These are phyloP conservation scores for Panthera tigris DNA, from an alignment of 2,113 vertebrate genomes.

Conservation along the genomic window DNA sequence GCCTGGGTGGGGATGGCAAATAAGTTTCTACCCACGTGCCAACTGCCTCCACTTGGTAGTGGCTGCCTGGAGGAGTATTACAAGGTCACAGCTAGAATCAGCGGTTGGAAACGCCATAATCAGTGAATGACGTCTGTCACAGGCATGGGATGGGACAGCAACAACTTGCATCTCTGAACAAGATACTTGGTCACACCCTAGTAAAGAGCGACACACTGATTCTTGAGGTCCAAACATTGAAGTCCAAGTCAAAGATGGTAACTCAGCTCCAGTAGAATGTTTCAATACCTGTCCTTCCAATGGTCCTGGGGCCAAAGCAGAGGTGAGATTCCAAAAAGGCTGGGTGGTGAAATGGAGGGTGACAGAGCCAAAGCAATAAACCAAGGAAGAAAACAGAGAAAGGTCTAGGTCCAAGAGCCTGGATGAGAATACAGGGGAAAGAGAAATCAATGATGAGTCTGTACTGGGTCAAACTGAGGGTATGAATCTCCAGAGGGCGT, in stretches of 20 bases:
- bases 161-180: neutral
- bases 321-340: neutral
- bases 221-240: neutral
- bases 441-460: neutral
- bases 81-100: neutral
- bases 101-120: neutral
- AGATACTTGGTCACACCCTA: neutral
- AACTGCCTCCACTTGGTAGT: accelerated
- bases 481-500: neutral
- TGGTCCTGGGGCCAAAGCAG: neutral
- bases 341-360: neutral
- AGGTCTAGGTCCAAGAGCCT: too few relatives aligned
- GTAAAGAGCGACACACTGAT: neutral
- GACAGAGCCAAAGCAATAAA: neutral
- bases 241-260: neutral
- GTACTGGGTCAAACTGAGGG: neutral
- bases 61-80: too few relatives aligned
- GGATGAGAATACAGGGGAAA: neutral
- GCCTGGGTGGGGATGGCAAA: too few relatives aligned
- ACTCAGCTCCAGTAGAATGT: too few relatives aligned
- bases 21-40: neutral
- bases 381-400: neutral
- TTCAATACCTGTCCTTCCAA: neutral
- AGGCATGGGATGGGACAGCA: neutral
- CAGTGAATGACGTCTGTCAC: neutral